These are phyloP conservation scores for Neopipo cinnamomea DNA, from an alignment of 2,113 vertebrate genomes.

Conservation along the genomic window DNA sequence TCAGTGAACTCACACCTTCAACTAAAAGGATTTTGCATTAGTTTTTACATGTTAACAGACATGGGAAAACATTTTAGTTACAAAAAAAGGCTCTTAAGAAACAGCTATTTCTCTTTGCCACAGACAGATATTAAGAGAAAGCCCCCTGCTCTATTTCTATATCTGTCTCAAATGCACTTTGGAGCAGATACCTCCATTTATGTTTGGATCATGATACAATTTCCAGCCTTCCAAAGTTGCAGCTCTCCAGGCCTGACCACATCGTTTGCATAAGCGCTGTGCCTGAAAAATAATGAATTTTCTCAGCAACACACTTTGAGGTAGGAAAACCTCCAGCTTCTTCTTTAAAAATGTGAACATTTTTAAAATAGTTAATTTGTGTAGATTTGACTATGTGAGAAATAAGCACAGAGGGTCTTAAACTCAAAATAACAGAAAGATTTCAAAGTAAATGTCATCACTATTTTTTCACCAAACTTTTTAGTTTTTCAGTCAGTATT, in stretches of 20 bases:
- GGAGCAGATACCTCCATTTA: constrained; percentile 79
- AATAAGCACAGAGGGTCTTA: background rate
- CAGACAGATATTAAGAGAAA: background rate
- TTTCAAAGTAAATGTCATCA: background rate
- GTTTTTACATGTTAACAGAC: background rate
- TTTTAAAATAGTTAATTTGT: background rate
- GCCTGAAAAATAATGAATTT: constrained; percentile 76
- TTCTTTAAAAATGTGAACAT: background rate
- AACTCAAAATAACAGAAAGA: background rate
- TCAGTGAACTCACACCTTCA: background rate
- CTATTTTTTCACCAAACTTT: background rate
- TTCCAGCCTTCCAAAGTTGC: constrained; percentile 98
- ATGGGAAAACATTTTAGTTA: background rate
- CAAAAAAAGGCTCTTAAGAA: background rate
- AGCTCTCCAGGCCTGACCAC: constrained; percentile 97
- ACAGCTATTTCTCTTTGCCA: background rate
- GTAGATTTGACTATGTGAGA: background rate
- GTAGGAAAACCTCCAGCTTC: background rate
- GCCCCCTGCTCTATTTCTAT: background rate
- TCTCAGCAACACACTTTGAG: background rate
- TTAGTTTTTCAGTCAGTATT: background rate
- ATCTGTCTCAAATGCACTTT: background rate
- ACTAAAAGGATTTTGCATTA: background rate
- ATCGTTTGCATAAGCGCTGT: constrained; percentile 92
- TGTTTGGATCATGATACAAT: constrained; percentile 94